A percentile compares a stretch with the other conserved stretches of the same genome.
Evolutionary conservation across 2,113 vertebrate genomes (phyloP).

Genomic region (Poicephalus gulielmi): DNA sequence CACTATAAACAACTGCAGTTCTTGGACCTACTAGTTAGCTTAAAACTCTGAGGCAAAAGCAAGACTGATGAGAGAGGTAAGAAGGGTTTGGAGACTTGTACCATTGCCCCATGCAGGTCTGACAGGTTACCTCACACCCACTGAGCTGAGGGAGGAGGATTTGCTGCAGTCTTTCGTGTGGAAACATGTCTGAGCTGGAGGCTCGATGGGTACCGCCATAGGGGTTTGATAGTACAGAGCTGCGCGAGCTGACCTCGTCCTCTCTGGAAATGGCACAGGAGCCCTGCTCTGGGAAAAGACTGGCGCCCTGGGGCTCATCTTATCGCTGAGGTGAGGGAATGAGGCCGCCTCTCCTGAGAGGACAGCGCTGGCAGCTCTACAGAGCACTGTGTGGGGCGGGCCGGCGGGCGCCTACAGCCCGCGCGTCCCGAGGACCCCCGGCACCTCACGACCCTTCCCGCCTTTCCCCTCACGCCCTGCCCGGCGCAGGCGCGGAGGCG

Average conservation of each 20-base stretch:
- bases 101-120: rapidly evolving
- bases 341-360: rapidly evolving
- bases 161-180: not conserved
- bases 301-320: not conserved
- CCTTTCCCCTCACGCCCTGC: not conserved
- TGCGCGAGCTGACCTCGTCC: rapidly evolving
- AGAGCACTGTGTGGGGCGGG: rapidly evolving
- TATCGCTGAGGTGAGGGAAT: rapidly evolving
- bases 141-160: not conserved
- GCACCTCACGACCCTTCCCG: too few relatives aligned
- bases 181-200: not conserved
- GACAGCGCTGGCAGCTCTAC: rapidly evolving
- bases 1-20: not conserved
- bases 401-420: rapidly evolving
- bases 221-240: rapidly evolving
- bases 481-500: not conserved
- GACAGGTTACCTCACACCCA: not conserved
- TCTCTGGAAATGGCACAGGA: too few relatives aligned
- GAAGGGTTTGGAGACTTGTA: rapidly evolving
- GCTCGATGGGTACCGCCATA: rapidly evolving
- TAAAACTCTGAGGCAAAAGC: not conserved
- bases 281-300: not conserved
- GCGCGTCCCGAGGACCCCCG: not conserved
- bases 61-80: not conserved
- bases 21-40: not conserved